Base-by-base conservation (phyloP, 2,888 invertebrate genomes). In the Meandrusa payeni region DNA sequence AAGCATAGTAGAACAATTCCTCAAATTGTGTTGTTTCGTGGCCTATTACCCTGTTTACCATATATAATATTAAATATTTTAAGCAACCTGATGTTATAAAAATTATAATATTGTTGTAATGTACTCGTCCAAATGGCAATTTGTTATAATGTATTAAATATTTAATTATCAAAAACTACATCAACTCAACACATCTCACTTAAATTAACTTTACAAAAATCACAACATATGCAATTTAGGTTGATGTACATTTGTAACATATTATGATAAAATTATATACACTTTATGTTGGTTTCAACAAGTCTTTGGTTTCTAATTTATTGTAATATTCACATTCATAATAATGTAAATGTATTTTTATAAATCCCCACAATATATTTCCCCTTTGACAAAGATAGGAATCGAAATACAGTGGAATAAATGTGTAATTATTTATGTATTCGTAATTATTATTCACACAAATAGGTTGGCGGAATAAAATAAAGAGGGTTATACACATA, bases 91-190 rank as follows among this genome's bases (percentile, higher is more conserved):
- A 15, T 15, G 15, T 3, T 15, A 15, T 7, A 13, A 17, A 15
- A 37, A 22, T 13, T 23, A 12, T 20, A 47, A 48, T 33, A 17
- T 47, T 51, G 27, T 31, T 46, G 26, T 42, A 50, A 49, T 48
- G 70, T 75, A 81, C 82, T 76, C 79, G 78, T 76, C 82, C 82
- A 72, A 66, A 64, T 60, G 61, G 57, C 63, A 58, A 70, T 67
- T 69, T 69, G 53, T 38, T 41, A 46, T 37, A 39, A 42, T n/a
- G 50, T 71, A 75, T 71, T 77, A 66, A 76, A 81, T 81, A 74
- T 76, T 81, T 76, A 82, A 80, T 83, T 86, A 86, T 86, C 81
- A 86, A 87, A 87, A 87, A 83, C 87, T 87, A 86, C 87, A 63
- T 68, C 64, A 79, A 79, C 75, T 71, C 57, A 80, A 73, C 69